Base-by-base conservation (phyloP, 2,113 vertebrate species). In the Coryphaenoides rupestris region DNA sequence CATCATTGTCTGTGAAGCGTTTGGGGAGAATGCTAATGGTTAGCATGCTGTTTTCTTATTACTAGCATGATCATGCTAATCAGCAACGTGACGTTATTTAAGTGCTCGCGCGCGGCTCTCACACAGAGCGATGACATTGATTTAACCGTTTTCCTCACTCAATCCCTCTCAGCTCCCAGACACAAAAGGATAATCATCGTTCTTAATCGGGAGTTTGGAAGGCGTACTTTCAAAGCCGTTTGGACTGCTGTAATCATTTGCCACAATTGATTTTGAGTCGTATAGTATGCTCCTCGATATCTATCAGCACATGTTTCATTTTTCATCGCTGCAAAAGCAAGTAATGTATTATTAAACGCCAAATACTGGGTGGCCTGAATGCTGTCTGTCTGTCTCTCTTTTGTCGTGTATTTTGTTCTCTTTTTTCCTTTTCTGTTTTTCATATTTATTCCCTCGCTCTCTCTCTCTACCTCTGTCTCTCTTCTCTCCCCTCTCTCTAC, bases 11-110 rank as follows among this genome's bases (percentile, higher is more conserved):
- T 50, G 13, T 55, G 63, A 75, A 67, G 73, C 65, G 69, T 65
- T 80, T 49, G 62, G 60, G 45, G 69, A 75, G 64, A 2, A 17
- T 21, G 4, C 59, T 78, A 79, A 81, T 76, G 64, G 68, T 77
- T 71, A 62, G 62, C 68, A 74, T 70, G 73, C 72, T 81, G 73
- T 68, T 78, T 79, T 76, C 59, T 67, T 75, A 62, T 76, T 75
- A 73, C 66, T 22, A 52, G 40, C 55, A 61, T 73, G 46, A 65
- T 62, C 60, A 69, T 70, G 63, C 66, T 66, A 70, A 74, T 70
- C 13, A 46, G 78, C n/a, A 76, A 76, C 63, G 19, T 12, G 65
- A 54, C 65, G 33, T 76, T 76, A 61, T 70, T 80, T 71, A 70
- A 66, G 67, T 61, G 59, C 13, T 5, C 19, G 46, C 60, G 73